These are phyloP conservation scores for Zophobas morio DNA, from an alignment of 1,140 invertebrate genomes.

Conservation along the genomic window DNA sequence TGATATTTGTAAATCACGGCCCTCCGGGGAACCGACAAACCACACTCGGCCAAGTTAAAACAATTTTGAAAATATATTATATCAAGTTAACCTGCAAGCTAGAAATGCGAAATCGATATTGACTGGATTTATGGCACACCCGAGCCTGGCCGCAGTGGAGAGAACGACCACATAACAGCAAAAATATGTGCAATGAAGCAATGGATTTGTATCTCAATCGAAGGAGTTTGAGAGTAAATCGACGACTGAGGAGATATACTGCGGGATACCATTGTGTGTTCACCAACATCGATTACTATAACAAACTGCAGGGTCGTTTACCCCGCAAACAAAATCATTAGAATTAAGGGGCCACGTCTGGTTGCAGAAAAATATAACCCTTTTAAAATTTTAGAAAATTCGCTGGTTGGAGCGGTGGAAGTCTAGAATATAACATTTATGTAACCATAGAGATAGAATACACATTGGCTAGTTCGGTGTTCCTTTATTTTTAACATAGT, in stretches of 20 bases:
- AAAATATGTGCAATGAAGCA: conserved; percentile 53
- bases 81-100: conserved; percentile 44
- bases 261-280: conserved; percentile 35
- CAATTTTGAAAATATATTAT: conserved; percentile 55
- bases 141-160: conserved; percentile 41
- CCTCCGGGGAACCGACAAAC: conserved; percentile 23
- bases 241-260: conserved; percentile 46
- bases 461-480: too few species aligned
- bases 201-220: conserved; percentile 52
- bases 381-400: too few species aligned
- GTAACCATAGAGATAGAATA: too few species aligned
- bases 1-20: conserved; percentile 36
- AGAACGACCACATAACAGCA: conserved; percentile 49
- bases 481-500: too few species aligned
- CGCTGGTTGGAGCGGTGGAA: too few species aligned
- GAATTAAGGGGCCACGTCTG: neutral
- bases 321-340: neutral
- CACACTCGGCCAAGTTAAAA: conserved; percentile 48
- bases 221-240: conserved; percentile 40
- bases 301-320: conserved; percentile 27
- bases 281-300: conserved; percentile 52
- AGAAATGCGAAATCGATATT: conserved; percentile 55
- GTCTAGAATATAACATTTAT: too few species aligned
- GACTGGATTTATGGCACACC: conserved; percentile 54
- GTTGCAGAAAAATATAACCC: too few species aligned